Base-by-base conservation (phyloP, 2,113 vertebrate species). In the Sinocyclocheilus anophthalmus region DNA sequence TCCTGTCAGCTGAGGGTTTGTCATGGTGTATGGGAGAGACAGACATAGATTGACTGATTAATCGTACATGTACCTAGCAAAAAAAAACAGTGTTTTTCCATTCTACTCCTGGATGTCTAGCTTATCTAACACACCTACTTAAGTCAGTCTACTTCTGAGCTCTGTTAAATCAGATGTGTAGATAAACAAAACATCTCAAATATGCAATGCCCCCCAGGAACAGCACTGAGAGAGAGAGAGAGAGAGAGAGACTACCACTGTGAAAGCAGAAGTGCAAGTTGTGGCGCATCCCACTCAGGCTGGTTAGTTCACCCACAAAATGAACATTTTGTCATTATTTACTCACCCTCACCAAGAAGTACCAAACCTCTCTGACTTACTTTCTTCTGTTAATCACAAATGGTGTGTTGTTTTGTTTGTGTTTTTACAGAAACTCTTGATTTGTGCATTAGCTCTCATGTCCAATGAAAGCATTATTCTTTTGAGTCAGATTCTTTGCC, bases 1-100 rank as follows among this genome's bases (percentile, higher is more conserved):
- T 4, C 33, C 81, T 20, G 37, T 18, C 30, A 96, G 50, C 95
- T 78, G 86, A 87, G 67, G 39, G 42, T 83, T 79, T 50, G 59
- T 65, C 57, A 61, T 61, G 57, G 8, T 61, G 57, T n/a, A 61
- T 61, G 8, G 22, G 6, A 86, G 48, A 81, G 55, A 37, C 20
- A 88, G 24, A 92, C 18, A 59, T 22, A 39, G 33, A 86, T 14
- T 65, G 79, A 53, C 18, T 55, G 33, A 18, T 8, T 18, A 5
- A 57, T 37, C 11, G 3, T 22, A 61, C 22, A 61, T 61, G 22
- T n/a, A n/a, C 18, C 70, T 24, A 48, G 1, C 5, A 33, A 33
- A 33, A 48, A 45, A 26, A 55, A 20, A 12, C 3, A 72, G 53
- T 18, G 53, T 18, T 55, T 55, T 61, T 59, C 57, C 57, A 59